Evolutionary conservation across 2,113 vertebrate genomes (phyloP).

Genomic region (Dipodomys spectabilis): DNA sequence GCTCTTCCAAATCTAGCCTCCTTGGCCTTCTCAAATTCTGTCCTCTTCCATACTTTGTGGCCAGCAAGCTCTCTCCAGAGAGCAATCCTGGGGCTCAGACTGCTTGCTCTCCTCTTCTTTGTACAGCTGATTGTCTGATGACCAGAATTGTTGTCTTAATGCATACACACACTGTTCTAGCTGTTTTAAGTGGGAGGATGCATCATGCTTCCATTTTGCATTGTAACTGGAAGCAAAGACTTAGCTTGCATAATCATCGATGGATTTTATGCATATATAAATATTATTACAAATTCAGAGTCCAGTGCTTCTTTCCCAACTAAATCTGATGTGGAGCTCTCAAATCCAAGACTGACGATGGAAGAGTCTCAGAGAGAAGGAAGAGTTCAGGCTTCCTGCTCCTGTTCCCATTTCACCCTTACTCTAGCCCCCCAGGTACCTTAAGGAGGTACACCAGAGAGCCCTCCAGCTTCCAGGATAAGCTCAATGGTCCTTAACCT

Average conservation of each 20-base stretch:
- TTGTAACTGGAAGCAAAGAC: neutral
- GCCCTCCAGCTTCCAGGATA: neutral
- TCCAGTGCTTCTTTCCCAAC: neutral
- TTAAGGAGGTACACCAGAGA: neutral
- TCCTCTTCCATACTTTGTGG: too few species aligned
- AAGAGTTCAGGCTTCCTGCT: neutral
- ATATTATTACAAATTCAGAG: neutral
- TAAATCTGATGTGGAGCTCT: neutral
- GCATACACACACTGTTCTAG: neutral
- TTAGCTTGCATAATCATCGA: too few species aligned
- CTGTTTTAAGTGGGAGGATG: neutral
- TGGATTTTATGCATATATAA: neutral
- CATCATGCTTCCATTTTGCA: neutral
- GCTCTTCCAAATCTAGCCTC: neutral
- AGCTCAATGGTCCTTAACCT: neutral
- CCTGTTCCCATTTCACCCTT: neutral
- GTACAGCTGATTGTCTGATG: neutral
- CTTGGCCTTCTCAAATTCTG: neutral
- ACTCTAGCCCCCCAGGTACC: neutral
- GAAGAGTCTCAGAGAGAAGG: neutral
- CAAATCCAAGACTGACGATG: neutral
- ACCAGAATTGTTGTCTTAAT: neutral
- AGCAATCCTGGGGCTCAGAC: rapidly evolving
- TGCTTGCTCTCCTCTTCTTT: neutral
- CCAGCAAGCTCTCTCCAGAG: neutral